Conservation (phyloP, 2,797 vertebrate species). For the Neosilurus hyrtlii region DNA sequence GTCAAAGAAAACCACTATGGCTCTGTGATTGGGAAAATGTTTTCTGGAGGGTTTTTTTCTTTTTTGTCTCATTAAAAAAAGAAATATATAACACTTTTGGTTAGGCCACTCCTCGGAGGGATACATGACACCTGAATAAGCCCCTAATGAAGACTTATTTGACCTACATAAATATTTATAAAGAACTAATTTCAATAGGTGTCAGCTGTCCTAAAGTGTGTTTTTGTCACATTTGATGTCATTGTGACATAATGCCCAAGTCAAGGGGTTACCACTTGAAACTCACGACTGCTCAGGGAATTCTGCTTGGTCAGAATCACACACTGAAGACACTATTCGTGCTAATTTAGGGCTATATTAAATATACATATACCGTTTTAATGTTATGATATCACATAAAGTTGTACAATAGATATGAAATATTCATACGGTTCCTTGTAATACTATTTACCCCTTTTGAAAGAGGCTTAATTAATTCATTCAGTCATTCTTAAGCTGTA, state of each 20-base stretch:
- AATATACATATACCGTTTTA: no score
- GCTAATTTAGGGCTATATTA: no score
- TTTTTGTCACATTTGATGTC: not conserved
- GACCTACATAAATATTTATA: conserved; percentile 5
- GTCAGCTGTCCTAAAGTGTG: not conserved
- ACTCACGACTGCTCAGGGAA: not conserved
- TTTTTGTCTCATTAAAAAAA: not conserved
- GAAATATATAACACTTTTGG: not conserved
- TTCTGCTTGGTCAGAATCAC: not conserved
- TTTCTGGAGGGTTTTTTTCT: not conserved
- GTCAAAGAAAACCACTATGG: not conserved
- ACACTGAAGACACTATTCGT: not conserved
- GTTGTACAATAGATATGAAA: no score
- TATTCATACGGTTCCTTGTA: not conserved
- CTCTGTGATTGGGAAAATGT: not conserved
- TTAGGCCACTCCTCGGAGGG: not conserved
- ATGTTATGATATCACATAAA: no score
- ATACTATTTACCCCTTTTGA: not conserved
- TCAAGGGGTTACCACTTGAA: not conserved
- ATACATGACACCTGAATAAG: not conserved
- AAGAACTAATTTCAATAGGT: not conserved
- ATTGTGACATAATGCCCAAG: not conserved
- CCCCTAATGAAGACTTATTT: not conserved
- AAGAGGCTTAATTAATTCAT: no score
- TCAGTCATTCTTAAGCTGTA: no score